A percentile compares a stretch with the other conserved stretches of the same genome.
Conservation (phyloP, 2,888 invertebrate species). For the Chrysolina americana region DNA sequence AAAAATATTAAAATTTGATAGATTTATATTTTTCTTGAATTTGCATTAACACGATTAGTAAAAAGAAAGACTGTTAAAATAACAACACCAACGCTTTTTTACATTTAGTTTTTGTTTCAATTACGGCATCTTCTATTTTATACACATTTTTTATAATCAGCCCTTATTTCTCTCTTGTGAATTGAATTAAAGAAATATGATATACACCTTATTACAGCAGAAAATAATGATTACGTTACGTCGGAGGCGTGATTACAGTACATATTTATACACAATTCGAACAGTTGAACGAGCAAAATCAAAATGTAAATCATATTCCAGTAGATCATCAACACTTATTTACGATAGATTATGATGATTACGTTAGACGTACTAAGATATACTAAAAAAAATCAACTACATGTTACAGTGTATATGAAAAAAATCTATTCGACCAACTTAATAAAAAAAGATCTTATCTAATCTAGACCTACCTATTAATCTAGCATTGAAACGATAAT, state of each 20-base stretch:
- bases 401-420: constrained; percentile 59
- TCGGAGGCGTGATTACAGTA: constrained; percentile 37
- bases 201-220: constrained; percentile 57
- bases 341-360: constrained; percentile 48
- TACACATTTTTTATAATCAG: constrained; percentile 66
- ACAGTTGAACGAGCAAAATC: constrained; percentile 7
- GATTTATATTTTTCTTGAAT: neutral
- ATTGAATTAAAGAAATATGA: constrained; percentile 66
- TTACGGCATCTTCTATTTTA: constrained; percentile 60
- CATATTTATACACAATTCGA: constrained; percentile 47
- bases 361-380: constrained; percentile 61
- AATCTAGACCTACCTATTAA: constrained; percentile 36
- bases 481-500: constrained; percentile 29
- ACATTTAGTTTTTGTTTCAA: constrained; percentile 57
- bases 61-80: constrained; percentile 47
- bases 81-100: constrained; percentile 48
- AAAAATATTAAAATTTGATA: neutral
- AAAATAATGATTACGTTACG: constrained; percentile 33
- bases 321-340: constrained; percentile 57
- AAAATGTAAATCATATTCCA: constrained; percentile 62
- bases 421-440: constrained; percentile 49
- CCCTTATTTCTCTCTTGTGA: constrained; percentile 69
- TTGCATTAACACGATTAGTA: constrained; percentile 38
- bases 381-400: constrained; percentile 58
- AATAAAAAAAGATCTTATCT: constrained; percentile 42